Evolutionary conservation across 2,113 vertebrate species (phyloP).

Genomic region (Sitta europaea): DNA sequence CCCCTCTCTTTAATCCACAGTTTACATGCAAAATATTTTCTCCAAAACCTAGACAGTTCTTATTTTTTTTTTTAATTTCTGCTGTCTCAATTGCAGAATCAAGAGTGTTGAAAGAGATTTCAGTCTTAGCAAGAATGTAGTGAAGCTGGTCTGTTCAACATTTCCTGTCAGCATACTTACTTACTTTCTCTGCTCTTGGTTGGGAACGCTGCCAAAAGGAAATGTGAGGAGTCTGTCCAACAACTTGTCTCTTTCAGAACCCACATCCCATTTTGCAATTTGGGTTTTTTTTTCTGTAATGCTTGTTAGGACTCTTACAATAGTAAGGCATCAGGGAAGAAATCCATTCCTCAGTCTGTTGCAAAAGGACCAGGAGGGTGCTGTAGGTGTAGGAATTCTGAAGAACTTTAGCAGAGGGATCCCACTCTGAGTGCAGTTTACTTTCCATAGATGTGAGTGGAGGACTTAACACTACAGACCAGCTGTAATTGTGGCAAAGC

Average conservation of each 20-base stretch:
- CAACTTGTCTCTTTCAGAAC: background rate
- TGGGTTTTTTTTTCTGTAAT: background rate
- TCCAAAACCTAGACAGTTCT: background rate
- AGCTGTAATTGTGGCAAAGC: background rate
- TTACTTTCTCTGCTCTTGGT: background rate
- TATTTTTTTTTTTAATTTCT: background rate
- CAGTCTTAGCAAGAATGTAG: background rate
- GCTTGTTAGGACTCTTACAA: background rate
- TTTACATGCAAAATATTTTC: background rate
- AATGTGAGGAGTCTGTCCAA: background rate
- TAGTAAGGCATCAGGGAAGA: background rate
- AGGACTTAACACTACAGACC: background rate
- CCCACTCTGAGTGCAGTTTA: background rate
- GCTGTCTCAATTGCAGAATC: background rate
- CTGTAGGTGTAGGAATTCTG: background rate
- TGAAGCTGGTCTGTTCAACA: background rate
- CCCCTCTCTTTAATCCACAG: background rate
- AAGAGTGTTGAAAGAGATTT: background rate
- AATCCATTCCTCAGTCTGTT: background rate
- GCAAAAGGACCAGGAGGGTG: background rate
- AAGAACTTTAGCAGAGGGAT: background rate
- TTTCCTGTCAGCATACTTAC: background rate
- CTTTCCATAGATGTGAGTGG: background rate
- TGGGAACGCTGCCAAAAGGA: background rate
- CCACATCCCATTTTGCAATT: background rate